These are phyloP conservation scores for Venturia canescens DNA, from an alignment of 1,140 invertebrate species.

Conservation along the genomic window DNA sequence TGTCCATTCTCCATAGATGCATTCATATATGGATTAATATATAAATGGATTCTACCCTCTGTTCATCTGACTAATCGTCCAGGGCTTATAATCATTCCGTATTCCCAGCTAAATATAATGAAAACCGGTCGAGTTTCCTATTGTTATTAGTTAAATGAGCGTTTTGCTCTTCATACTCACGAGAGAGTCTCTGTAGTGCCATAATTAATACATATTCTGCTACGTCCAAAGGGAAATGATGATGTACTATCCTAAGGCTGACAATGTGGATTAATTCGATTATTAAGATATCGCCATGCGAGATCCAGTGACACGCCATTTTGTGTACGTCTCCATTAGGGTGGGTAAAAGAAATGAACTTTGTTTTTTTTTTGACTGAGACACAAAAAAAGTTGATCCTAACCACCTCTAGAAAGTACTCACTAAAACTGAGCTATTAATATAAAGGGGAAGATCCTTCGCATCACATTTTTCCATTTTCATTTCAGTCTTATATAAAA, in stretches of 20 bases:
- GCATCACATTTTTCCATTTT: too few species aligned
- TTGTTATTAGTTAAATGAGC: not conserved
- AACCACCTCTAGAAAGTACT: too few species aligned
- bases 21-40: constrained; percentile 28
- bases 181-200: not conserved
- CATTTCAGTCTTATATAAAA: too few species aligned
- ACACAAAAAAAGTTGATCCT: too few species aligned
- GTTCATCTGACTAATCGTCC: constrained; percentile 20
- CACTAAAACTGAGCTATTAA: too few species aligned
- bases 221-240: too few species aligned
- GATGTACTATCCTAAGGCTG: not conserved
- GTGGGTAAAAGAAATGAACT: too few species aligned
- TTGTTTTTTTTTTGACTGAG: too few species aligned
- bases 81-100: constrained; percentile 53
- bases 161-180: not conserved
- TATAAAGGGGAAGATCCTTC: too few species aligned
- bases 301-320: not conserved
- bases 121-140: not conserved
- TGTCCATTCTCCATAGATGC: not conserved
- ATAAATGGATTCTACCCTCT: constrained; percentile 12
- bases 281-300: not conserved
- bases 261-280: not conserved
- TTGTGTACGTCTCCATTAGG: not conserved
- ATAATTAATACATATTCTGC: too few species aligned
- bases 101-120: constrained; percentile 42